Conservation (phyloP, 2,797 vertebrate genomes). For the Chiloscyllium punctatum region DNA sequence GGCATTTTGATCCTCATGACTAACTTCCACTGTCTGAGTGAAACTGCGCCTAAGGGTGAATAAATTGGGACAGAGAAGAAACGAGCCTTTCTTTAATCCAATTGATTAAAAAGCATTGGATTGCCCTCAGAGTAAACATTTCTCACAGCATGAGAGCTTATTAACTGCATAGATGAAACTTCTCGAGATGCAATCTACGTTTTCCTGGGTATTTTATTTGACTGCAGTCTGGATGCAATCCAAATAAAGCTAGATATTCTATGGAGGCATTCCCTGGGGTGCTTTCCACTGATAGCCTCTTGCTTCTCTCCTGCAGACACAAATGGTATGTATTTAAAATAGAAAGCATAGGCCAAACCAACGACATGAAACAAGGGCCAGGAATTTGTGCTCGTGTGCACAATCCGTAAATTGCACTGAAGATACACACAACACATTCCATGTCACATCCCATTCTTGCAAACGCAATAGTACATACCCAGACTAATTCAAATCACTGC, state of each 20-base stretch:
- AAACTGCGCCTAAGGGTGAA: slow-evolving; percentile 45
- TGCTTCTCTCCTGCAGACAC: not conserved
- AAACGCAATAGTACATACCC: no score
- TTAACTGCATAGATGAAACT: slow-evolving; percentile 48
- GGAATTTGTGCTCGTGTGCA: not conserved
- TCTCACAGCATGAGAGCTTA: slow-evolving; percentile 44
- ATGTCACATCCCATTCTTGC: not conserved
- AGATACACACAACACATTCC: not conserved
- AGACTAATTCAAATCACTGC: not conserved
- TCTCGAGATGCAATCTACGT: not conserved
- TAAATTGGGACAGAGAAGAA: slow-evolving; percentile 44
- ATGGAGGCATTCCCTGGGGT: not conserved
- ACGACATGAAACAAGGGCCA: not conserved
- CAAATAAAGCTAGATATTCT: not conserved
- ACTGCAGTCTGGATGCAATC: not conserved
- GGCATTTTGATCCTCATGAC: slow-evolving; percentile 38
- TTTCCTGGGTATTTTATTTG: not conserved
- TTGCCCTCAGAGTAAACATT: slow-evolving; percentile 48
- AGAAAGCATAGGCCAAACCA: not conserved
- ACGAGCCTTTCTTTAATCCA: slow-evolving; percentile 44
- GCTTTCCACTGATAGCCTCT: not conserved
- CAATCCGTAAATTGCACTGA: not conserved
- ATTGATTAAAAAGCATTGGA: slow-evolving; percentile 47
- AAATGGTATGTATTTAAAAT: not conserved
- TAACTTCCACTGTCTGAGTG: slow-evolving; percentile 43